phyloP scores from a whole-genome alignment of 2,113 vertebrate genomes.

The Fulmarus glacialis region DNA sequence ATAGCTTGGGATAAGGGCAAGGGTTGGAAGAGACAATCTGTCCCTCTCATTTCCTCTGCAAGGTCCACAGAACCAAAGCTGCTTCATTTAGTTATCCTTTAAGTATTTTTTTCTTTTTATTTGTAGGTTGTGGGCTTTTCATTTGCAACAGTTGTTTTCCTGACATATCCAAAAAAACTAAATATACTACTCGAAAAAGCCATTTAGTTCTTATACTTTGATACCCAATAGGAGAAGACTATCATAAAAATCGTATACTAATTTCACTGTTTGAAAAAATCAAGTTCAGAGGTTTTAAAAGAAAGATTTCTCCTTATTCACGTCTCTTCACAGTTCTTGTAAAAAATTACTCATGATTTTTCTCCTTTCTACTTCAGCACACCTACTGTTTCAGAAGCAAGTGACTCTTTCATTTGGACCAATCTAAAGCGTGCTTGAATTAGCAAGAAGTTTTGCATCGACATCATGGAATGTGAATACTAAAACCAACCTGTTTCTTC shows the following conservation, averaged over 20 bases:
- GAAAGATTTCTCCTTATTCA: neutral
- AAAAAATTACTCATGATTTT: neutral
- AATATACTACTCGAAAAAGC: neutral
- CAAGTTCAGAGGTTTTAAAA: neutral
- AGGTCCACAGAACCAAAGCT: neutral
- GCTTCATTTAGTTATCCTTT: constrained; percentile 5
- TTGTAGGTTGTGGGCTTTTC: neutral
- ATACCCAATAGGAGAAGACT: neutral
- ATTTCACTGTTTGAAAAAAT: neutral
- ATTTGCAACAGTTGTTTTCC: neutral
- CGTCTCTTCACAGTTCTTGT: neutral
- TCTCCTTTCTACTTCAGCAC: neutral
- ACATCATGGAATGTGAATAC: neutral
- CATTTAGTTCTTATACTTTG: neutral
- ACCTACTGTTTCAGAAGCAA: neutral
- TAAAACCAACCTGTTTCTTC: neutral
- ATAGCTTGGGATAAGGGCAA: neutral
- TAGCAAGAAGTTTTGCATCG: neutral
- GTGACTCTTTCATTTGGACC: neutral
- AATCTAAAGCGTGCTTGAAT: neutral
- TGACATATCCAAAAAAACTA: neutral
- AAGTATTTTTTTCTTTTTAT: neutral
- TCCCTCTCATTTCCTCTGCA: neutral
- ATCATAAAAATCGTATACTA: neutral
- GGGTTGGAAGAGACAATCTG: neutral